Evolutionary conservation across 2,113 vertebrate species (phyloP), one percentile per base, ranked within the genome.

Genomic region (Xenus cinereus): DNA sequence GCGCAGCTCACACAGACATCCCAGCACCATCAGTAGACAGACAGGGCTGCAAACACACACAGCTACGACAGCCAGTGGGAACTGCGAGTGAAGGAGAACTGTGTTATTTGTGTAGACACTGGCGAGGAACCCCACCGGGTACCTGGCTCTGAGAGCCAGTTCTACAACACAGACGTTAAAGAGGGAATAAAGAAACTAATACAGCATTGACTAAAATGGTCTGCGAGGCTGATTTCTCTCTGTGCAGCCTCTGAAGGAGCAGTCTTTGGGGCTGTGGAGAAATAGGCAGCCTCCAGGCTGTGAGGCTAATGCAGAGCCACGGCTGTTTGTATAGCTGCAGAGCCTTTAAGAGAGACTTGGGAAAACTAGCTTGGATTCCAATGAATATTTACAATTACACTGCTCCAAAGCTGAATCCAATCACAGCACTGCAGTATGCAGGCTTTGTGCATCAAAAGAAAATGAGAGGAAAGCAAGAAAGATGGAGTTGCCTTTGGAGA

Each of bases 371-470:
- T 93, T 95, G 98, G 97, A 98, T 98, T 97, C 97, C 97, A 98
- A 97, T 98, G 98, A 98, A 98, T 98, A 98, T 98, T 98, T 98
- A 98, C 98, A 97, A 97, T 98, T 96, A 92, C 92, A 63, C 87
- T 93, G 97, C 95, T 98, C 97, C 81, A 19, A 91, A 97, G 96
- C 95, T 88, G 45, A 97, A 97, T 96, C 97, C 97, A 98, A 96
- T 98, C 98, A 97, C 88, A 90, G 94, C 22, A 86, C 97, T 97
- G 95, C 97, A 97, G 97, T 90, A 79, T 95, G 86, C 95, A 92
- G 96, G 95, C 97, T 98, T 97, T 87, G 93, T 97, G 98, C 97
- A 96, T 98, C 97, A 97, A 97, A 98, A 97, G 97, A 97, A 98
- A 97, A 98, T 94, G 96, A 97, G 97, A 97, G 84, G 94, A 97